Base-by-base conservation (phyloP, 1,140 invertebrate species). In the Sinella curviseta region DNA sequence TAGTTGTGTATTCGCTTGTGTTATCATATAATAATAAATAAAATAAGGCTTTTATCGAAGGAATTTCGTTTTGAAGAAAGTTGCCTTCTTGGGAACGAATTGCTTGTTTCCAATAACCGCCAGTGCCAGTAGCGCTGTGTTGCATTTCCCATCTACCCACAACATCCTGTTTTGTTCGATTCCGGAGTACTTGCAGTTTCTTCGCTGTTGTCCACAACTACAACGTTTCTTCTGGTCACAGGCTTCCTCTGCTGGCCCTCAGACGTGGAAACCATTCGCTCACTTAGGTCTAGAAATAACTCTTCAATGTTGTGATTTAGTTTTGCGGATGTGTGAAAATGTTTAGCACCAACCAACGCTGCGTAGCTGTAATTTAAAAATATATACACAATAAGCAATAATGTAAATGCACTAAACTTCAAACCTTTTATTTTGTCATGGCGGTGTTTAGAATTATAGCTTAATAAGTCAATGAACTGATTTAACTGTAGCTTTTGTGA, bases 301-400 rank as follows among this genome's bases (percentile, higher is more conserved):
- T 98, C 96, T 85, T 97, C 94, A 28, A 99, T 94, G 33, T 95
- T 94, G 86, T 93, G 90, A 86, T 98, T 98, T 30, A 93, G 86
- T 88, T 99, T 99, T 0, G 98, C 98, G 31, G 97, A 99, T 20
- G 96, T 97, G 83, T 96, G 93, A 88, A 93, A 95, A 88, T 99
- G 97, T 80, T 91, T 91, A n/a, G 97, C 97, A 55, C 95, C 95
- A 14, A 99, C 97, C 84, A 94, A 93, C 78, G 90, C 90, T 14
- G 97, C 93, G 88, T 97, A 98, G 54, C 95, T 96, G 82, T 81
- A 87, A 87, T 20, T 33, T 35, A 73, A 8, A 33, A 81, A 48
- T 65, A 74, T 12, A 65, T 17, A 54, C n/a, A 39, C 26, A 57
- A 14, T 57, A 8, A 28, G n/a, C 20, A 24, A 78, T 14, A 77